Evolutionary conservation across 1,140 invertebrate genomes (phyloP).

Genomic region (Bicyclus anynana): DNA sequence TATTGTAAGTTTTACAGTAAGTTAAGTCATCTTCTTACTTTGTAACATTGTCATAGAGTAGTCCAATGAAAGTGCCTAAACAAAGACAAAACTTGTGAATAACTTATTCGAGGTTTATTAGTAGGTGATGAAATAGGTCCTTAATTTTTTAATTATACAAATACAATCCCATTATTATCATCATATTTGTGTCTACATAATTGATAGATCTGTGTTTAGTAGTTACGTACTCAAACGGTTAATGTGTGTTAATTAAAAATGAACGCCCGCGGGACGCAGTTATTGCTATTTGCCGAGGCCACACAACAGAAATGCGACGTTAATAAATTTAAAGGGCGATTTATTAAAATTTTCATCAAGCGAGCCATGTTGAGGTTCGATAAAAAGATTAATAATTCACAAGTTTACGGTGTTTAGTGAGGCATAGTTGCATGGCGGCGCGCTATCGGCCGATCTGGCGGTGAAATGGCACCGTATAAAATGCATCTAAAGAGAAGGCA

Average conservation of each 20-base stretch:
- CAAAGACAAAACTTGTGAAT: too few species aligned
- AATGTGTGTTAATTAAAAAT: constrained; percentile 2
- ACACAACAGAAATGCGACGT: constrained; percentile 29
- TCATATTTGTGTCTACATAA: not conserved
- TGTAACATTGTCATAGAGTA: too few species aligned
- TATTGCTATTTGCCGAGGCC: constrained; percentile 20
- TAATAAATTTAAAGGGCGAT: constrained; percentile 58
- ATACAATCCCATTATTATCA: too few species aligned
- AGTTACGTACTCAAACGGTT: not conserved
- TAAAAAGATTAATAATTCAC: constrained; percentile 75
- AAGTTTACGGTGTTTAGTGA: constrained; percentile 71
- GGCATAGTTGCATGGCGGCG: constrained; percentile 61
- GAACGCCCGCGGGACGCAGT: constrained; percentile 10
- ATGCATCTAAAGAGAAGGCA: constrained; percentile 54
- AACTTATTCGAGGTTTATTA: too few species aligned
- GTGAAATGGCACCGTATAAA: constrained; percentile 58
- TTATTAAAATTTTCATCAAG: constrained; percentile 71
- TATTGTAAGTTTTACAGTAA: too few species aligned
- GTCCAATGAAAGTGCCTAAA: too few species aligned
- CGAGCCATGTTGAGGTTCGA: constrained; percentile 56
- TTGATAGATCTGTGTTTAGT: not conserved
- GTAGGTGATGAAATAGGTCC: too few species aligned
- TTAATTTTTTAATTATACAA: too few species aligned
- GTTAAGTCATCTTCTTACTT: too few species aligned
- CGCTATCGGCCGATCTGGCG: constrained; percentile 58